Conservation (phyloP, 2,797 vertebrate genomes). For the Sebastes steindachneri region DNA sequence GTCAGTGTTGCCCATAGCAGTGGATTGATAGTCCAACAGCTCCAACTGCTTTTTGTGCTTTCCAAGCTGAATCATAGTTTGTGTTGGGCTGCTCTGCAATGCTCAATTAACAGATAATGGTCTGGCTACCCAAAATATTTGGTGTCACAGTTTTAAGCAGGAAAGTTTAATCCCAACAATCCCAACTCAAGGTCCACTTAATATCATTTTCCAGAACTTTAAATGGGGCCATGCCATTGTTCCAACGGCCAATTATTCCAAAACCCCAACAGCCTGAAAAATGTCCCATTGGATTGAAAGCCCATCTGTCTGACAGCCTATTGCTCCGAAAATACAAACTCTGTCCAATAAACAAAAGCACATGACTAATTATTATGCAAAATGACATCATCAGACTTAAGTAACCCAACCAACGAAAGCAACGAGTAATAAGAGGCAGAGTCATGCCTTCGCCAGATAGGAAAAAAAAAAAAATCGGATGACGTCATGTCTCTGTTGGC, state of each 20-base stretch:
- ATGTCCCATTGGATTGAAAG: too few species aligned
- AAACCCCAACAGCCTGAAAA: too few species aligned
- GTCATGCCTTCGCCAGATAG: neutral
- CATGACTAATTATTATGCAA: too few species aligned
- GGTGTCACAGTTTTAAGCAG: neutral
- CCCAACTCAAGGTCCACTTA: neutral
- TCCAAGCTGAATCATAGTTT: neutral
- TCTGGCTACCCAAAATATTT: neutral
- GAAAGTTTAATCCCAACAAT: neutral
- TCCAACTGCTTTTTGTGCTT: conserved; percentile 9
- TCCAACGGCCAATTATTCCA: too few species aligned
- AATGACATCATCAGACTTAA: too few species aligned
- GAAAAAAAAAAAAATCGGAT: neutral
- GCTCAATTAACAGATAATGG: neutral
- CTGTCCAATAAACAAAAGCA: too few species aligned
- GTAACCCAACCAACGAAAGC: too few species aligned
- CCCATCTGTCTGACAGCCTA: too few species aligned
- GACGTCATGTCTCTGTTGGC: neutral
- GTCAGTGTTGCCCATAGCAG: neutral
- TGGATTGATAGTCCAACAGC: conserved; percentile 3
- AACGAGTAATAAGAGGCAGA: neutral
- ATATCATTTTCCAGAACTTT: too few species aligned
- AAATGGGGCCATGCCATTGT: too few species aligned
- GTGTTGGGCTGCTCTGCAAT: neutral
- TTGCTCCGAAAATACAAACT: too few species aligned